Evolutionary conservation across 2,888 invertebrate species (phyloP), one percentile per base, ranked within the genome.

Genomic region (Tethea ocularis): DNA sequence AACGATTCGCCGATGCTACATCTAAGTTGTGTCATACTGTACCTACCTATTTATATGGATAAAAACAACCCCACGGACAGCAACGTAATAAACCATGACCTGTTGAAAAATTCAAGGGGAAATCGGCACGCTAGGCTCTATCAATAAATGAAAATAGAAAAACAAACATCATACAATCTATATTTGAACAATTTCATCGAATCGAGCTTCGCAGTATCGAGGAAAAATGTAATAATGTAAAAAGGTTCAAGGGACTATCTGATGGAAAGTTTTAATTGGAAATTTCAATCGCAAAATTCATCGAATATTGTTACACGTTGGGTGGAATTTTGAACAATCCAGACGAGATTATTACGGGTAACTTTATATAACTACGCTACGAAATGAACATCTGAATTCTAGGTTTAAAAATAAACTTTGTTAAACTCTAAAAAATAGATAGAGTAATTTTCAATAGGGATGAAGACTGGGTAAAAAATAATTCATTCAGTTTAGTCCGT

Each of bases 31-130:
- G n/a, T n/a, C n/a, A n/a, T n/a, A n/a, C n/a, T n/a, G n/a, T 2
- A 26, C 26, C 5, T 3, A 26, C 5, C 6, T 26, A 26, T 10
- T 29, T 2, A 29, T 29, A 29, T 29, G 2, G 10, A 29, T 29
- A 2, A 29, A 29, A 6, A 53, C 17, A 53, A 33, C 24, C 17
- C 29, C 6, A 29, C 29, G 6, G 41, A 41, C 15, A 33, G 33
- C 33, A 53, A 33, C 33, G 53, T 2, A n/a, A 10, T 17, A 52
- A 26, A 13, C 24, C 38, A 20, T 56, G 41, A 56, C 26, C 51
- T 22, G 29, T 53, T 66, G 56, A 61, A 67, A 64, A 57, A 61
- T 64, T 63, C 68, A 70, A 61, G 61, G 54, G n/a, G 53, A 59
- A 17, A 59, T 57, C 57, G 60, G 29, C 60, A 59, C 61, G 61